Percentiles rank a stretch among this genome's conserved stretches.
Evolutionary conservation across 2,888 invertebrate species (phyloP).

Genomic region (Heteropelma amictum): DNA sequence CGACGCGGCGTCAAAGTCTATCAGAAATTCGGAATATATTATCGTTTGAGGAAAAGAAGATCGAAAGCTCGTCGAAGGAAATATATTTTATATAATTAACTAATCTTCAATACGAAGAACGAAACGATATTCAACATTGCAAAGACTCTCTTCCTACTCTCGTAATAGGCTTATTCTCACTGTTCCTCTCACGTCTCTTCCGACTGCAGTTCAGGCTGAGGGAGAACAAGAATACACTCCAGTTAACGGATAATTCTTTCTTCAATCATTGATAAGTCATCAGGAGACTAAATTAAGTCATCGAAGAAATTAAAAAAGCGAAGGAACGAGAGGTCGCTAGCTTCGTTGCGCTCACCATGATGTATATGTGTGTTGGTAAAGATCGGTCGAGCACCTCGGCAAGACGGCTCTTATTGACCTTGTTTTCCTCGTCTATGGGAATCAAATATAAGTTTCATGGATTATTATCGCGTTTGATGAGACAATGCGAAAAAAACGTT

Average conservation of each 20-base stretch:
- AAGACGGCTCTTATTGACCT: constrained; percentile 79
- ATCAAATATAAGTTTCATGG: too few species aligned
- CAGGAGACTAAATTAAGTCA: too few species aligned
- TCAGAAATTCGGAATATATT: too few species aligned
- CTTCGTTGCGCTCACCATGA: constrained; percentile 80
- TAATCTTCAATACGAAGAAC: neutral
- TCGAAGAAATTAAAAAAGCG: neutral
- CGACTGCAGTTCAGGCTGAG: constrained; percentile 71
- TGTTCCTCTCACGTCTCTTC: constrained; percentile 64
- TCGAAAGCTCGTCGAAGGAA: neutral
- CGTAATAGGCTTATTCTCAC: constrained; percentile 6
- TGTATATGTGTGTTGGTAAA: constrained; percentile 83
- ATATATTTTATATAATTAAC: constrained; percentile 28
- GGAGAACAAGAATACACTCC: too few species aligned
- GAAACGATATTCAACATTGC: constrained; percentile 52
- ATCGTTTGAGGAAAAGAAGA: too few species aligned
- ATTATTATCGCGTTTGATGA: too few species aligned
- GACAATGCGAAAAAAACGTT: neutral
- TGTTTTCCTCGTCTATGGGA: constrained; percentile 72
- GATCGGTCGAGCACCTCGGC: constrained; percentile 81
- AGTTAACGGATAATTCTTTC: too few species aligned
- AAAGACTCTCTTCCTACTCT: constrained; percentile 40
- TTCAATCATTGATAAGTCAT: too few species aligned
- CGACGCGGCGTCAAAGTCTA: too few species aligned
- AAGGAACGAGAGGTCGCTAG: neutral